A percentile compares a stretch with the other conserved stretches of the same genome.
Conservation (phyloP, 2,113 vertebrate genomes). For the Numenius arquata region DNA sequence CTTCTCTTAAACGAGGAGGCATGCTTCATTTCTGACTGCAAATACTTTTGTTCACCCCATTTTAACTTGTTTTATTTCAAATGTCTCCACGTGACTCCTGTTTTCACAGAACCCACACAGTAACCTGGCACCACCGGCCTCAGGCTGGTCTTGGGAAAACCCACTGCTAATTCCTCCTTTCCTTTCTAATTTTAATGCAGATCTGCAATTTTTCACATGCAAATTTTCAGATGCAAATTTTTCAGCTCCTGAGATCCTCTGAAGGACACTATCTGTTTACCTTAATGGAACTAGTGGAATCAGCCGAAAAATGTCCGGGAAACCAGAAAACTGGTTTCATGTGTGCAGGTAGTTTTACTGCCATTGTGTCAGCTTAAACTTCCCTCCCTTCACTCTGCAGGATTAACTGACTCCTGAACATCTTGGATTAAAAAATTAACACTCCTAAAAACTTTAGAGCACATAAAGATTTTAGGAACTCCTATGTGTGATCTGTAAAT, state of each 20-base stretch:
- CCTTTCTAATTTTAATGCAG: conserved; percentile 32
- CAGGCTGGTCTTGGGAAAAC: conserved; percentile 4
- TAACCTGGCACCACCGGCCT: neutral
- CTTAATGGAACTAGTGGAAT: conserved; percentile 33
- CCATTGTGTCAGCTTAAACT: neutral
- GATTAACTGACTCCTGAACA: neutral
- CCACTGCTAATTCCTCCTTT: conserved; percentile 40
- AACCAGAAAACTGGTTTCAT: neutral
- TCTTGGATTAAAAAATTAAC: neutral
- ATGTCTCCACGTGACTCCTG: neutral
- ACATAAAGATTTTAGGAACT: neutral
- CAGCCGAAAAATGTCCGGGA: conserved; percentile 25
- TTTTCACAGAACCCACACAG: neutral
- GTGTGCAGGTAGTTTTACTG: neutral
- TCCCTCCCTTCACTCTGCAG: neutral
- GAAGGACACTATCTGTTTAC: neutral
- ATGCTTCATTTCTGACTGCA: neutral
- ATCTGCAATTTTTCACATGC: conserved; percentile 25
- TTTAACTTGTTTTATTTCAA: neutral
- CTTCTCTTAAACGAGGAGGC: neutral
- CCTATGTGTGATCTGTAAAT: neutral
- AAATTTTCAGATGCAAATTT: conserved; percentile 18
- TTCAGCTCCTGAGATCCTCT: neutral
- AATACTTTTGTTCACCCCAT: neutral
- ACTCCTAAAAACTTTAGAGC: neutral